A percentile compares a stretch with the other conserved stretches of the same genome.
These are phyloP conservation scores for Calliopum simillimum DNA, from an alignment of 2,888 invertebrate genomes.

Conservation along the genomic window DNA sequence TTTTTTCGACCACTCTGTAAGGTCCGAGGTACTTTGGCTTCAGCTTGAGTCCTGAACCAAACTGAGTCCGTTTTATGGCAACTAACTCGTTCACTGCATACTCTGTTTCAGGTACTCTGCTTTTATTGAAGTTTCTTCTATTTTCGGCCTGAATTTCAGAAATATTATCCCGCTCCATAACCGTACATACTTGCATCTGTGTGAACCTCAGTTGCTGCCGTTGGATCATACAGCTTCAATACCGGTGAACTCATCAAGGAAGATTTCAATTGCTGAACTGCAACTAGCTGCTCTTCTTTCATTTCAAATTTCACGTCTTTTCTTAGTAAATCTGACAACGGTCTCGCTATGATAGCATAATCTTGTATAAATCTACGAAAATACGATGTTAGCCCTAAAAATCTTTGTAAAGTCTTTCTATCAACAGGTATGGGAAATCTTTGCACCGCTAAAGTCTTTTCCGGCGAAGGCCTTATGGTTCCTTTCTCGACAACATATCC, in stretches of 20 bases:
- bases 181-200: no score
- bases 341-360: slow-evolving; percentile 7
- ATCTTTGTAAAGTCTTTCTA: not conserved
- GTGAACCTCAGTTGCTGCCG: no score
- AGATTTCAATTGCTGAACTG: slow-evolving; percentile 10
- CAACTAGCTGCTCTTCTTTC: slow-evolving; percentile 5
- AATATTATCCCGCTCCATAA: slow-evolving; percentile 39
- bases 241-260: slow-evolving; percentile 1
- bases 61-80: slow-evolving; percentile 43
- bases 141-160: slow-evolving; percentile 40
- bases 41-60: slow-evolving; percentile 39
- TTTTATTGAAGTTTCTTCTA: slow-evolving; percentile 28
- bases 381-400: slow-evolving; percentile 7
- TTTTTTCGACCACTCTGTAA: slow-evolving; percentile 35
- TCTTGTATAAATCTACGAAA: slow-evolving; percentile 8
- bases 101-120: not conserved
- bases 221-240: slow-evolving; percentile 22
- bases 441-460: not conserved
- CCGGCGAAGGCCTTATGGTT: not conserved
- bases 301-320: slow-evolving; percentile 19
- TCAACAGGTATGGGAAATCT: slow-evolving; percentile 2
- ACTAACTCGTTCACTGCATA: slow-evolving; percentile 41
- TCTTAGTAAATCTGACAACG: slow-evolving; percentile 11
- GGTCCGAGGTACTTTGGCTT: slow-evolving; percentile 40
- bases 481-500: slow-evolving; percentile 14